Conservation (phyloP, 2,888 invertebrate species). For the Noctua janthina region DNA sequence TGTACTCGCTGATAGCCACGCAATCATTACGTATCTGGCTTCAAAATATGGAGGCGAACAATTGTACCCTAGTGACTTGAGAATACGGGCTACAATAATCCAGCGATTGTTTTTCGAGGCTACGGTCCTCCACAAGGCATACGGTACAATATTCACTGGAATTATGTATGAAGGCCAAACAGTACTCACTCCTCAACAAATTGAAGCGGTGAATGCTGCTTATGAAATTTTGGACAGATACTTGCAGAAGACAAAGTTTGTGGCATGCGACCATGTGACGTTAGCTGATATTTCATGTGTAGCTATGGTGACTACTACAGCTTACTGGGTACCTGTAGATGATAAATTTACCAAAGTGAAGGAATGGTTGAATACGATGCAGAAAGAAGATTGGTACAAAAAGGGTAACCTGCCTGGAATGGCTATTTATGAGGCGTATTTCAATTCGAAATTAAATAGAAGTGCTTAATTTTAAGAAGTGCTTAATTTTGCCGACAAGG, state of each 20-base stretch:
- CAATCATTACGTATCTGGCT: constrained; percentile 73
- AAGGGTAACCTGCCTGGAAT: constrained; percentile 71
- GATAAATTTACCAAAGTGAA: constrained; percentile 67
- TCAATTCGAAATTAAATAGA: neutral
- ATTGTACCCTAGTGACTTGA: constrained; percentile 72
- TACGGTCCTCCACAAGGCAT: constrained; percentile 63
- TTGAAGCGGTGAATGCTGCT: constrained; percentile 34
- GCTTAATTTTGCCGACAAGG: too few relatives aligned
- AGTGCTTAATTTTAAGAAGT: neutral
- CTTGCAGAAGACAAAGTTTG: constrained; percentile 67
- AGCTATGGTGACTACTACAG: constrained; percentile 67
- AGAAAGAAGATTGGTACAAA: constrained; percentile 69
- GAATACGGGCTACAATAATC: constrained; percentile 70
- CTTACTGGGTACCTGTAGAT: constrained; percentile 68
- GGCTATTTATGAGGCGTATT: neutral
- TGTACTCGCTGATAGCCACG: constrained; percentile 5
- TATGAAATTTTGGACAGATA: constrained; percentile 74
- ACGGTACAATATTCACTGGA: constrained; percentile 10
- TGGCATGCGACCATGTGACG: constrained; percentile 68
- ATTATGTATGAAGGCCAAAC: neutral
- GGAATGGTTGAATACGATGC: constrained; percentile 68
- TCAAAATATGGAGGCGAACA: constrained; percentile 75
- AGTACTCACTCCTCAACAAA: constrained; percentile 64
- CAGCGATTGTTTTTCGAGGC: constrained; percentile 70
- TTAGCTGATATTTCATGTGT: constrained; percentile 73